phyloP scores from a whole-genome alignment of 2,797 vertebrate species.

The Carapus acus region DNA sequence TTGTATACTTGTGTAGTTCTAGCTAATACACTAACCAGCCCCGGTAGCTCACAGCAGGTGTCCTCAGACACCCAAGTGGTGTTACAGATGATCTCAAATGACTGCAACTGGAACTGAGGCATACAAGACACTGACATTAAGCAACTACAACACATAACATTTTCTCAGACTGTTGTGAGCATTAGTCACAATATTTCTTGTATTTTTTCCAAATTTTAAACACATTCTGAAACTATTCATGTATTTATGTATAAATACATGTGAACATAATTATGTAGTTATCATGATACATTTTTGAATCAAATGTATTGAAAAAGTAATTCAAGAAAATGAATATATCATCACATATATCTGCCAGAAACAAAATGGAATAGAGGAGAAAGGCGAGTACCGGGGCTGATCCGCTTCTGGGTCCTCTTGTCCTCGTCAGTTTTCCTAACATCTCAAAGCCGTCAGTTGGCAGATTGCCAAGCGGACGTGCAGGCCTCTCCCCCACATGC shows the following conservation, averaged over 20 bases:
- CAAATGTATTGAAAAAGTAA: too few species aligned
- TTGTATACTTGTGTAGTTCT: too few species aligned
- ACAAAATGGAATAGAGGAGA: too few species aligned
- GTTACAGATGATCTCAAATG: constrained; percentile 82
- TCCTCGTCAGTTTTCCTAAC: constrained; percentile 84
- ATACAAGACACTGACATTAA: constrained; percentile 1
- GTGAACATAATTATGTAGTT: too few species aligned
- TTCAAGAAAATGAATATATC: too few species aligned
- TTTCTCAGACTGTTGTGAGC: too few species aligned
- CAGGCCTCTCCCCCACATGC: constrained; percentile 77
- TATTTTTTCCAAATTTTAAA: too few species aligned
- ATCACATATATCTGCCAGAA: too few species aligned
- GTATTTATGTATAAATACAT: too few species aligned
- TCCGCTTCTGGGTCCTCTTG: constrained; percentile 80
- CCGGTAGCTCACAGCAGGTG: constrained; percentile 86
- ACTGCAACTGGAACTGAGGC: constrained; percentile 84
- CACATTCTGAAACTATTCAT: too few species aligned
- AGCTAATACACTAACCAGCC: constrained; percentile 68
- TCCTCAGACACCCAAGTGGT: constrained; percentile 80
- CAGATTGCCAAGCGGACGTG: constrained; percentile 71
- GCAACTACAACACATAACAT: background rate
- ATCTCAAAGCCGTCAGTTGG: constrained; percentile 83
- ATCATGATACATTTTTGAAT: too few species aligned
- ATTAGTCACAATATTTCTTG: too few species aligned
- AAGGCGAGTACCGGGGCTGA: constrained; percentile 79